Evolutionary conservation across 2,797 vertebrate species (phyloP).

Genomic region (Argyrosomus regius): DNA sequence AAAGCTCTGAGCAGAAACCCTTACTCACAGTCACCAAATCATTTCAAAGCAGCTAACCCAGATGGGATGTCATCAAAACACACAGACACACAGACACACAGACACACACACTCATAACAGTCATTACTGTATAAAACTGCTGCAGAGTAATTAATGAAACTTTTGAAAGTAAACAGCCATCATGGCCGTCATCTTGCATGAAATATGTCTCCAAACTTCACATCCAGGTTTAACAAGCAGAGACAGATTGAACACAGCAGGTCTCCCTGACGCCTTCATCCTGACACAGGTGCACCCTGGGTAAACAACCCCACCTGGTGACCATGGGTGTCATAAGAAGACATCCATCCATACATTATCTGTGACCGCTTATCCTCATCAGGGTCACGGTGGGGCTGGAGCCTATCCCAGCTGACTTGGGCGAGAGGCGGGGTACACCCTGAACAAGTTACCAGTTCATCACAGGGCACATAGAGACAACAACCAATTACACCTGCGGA

Average conservation of each 20-base stretch:
- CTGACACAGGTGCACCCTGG: slow-evolving; percentile 10
- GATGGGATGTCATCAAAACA: too few species aligned
- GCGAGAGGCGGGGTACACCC: too few species aligned
- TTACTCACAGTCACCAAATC: background rate
- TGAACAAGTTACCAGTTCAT: too few species aligned
- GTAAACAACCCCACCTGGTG: slow-evolving; percentile 33
- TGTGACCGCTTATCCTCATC: too few species aligned
- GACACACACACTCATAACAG: background rate
- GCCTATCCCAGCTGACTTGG: too few species aligned
- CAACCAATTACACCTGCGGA: too few species aligned
- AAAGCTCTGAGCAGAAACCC: background rate
- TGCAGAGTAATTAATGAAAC: background rate
- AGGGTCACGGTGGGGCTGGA: too few species aligned
- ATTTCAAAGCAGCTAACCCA: background rate
- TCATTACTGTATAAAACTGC: too few species aligned
- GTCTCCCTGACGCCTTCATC: background rate
- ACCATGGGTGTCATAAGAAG: background rate
- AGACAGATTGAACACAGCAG: background rate
- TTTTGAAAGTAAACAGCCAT: background rate
- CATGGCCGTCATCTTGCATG: background rate
- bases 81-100: background rate
- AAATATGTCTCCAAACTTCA: background rate
- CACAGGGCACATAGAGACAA: too few species aligned
- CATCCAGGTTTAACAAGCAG: background rate
- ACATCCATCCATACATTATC: too few species aligned